Evolutionary conservation across 2,888 invertebrate genomes (phyloP).

Genomic region (Aproaerema taeniolella): DNA sequence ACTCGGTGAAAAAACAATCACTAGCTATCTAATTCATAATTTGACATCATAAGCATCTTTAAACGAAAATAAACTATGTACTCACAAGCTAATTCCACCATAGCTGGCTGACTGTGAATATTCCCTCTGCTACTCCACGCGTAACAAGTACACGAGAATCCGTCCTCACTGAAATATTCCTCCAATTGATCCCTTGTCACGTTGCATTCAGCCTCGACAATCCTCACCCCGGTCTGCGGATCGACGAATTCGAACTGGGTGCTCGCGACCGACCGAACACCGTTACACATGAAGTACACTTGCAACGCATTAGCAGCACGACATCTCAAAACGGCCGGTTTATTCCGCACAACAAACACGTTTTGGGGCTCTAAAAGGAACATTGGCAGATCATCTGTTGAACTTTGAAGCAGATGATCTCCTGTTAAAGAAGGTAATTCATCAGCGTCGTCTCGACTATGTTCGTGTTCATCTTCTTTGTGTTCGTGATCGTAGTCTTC

Average conservation of each 20-base stretch:
- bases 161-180: constrained; percentile 93
- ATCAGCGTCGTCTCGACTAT: constrained; percentile 67
- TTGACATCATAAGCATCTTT: too few relatives aligned
- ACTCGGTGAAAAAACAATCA: too few relatives aligned
- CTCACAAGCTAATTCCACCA: constrained; percentile 96
- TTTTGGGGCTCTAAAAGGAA: constrained; percentile 93
- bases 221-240: constrained; percentile 91
- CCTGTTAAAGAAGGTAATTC: constrained; percentile 66
- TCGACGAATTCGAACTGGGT: constrained; percentile 91
- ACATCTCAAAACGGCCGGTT: constrained; percentile 92
- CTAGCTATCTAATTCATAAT: too few relatives aligned
- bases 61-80: too few relatives aligned
- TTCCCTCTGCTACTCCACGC: constrained; percentile 94
- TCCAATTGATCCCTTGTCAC: constrained; percentile 94
- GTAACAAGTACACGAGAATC: constrained; percentile 95
- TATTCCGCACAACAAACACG: constrained; percentile 93
- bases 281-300: constrained; percentile 95
- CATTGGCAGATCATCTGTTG: constrained; percentile 86
- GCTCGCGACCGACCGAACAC: constrained; percentile 81
- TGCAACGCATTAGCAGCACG: constrained; percentile 92
- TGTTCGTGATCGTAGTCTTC: constrained; percentile 58
- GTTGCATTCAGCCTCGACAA: constrained; percentile 91
- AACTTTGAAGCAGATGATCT: constrained; percentile 68
- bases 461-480: constrained; percentile 69
- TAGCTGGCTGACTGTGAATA: constrained; percentile 91